Evolutionary conservation across 1,140 invertebrate genomes (phyloP), one percentile per base, ranked within the genome.

Genomic region (Stenopsyche tienmushanensis): DNA sequence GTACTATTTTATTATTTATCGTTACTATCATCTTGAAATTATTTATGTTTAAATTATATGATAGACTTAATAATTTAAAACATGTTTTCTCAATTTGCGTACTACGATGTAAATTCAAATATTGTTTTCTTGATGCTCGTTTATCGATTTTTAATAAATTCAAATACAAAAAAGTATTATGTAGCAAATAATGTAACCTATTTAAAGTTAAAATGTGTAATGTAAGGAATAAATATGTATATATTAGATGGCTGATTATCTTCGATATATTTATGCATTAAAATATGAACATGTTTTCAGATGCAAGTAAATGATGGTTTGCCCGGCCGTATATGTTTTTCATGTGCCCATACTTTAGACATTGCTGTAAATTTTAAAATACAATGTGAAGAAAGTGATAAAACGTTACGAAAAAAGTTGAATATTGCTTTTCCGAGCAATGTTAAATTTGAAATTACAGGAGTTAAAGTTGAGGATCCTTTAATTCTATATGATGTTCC

Each of bases 241-340:
- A n/a, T n/a, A n/a, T n/a, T n/a, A n/a, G n/a, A n/a, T n/a, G n/a
- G n/a, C n/a, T n/a, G n/a, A n/a, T n/a, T n/a, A n/a, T n/a, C n/a
- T n/a, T 34, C 29, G 29, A 34, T 34, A 34, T 34, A 34, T 34
- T 53, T 25, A 21, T 42, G 3, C 42, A 24, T n/a, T n/a, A n/a
- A n/a, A n/a, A n/a, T n/a, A n/a, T n/a, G n/a, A n/a, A n/a, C n/a
- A n/a, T n/a, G n/a, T 45, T 68, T 60, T 0, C 23, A 68, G 66
- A 60, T 68, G 15, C 13, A 26, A n/a, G 17, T 60, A 68, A 55
- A 64, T 25, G 66, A 68, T 39, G 66, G 66, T 13, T 55, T 68
- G 15, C 66, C 66, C 1, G 26, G 60, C 24, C 62, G 53, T 18
- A 68, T 68, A 2, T 68, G 66, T 29, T 13, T 9, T 8, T 41